A percentile compares a stretch with the other conserved stretches of the same genome.
phyloP scores from a whole-genome alignment of 2,113 vertebrate genomes.

The Odontophorus gujanensis region DNA sequence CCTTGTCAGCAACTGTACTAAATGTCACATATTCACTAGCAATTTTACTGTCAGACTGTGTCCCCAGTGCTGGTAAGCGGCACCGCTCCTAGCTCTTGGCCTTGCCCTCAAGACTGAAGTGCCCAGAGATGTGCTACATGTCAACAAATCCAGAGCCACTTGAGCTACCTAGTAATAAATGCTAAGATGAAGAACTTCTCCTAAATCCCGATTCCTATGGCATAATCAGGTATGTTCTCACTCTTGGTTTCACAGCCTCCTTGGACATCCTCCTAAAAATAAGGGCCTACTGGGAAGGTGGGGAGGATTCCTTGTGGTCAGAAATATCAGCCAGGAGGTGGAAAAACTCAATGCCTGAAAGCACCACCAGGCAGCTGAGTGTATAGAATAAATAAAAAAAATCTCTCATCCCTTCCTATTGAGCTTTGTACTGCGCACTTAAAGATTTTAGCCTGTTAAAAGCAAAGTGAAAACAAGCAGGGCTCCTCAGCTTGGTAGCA shows the following conservation, averaged over 20 bases:
- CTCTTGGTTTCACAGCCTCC: not conserved
- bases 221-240: not conserved
- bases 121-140: not conserved
- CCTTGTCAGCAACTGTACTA: not conserved
- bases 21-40: not conserved
- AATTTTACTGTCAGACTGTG: not conserved
- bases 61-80: not conserved
- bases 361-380: not conserved
- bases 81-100: fast-evolving
- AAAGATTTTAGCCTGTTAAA: not conserved
- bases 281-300: not conserved
- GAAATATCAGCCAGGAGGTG: not conserved
- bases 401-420: not conserved
- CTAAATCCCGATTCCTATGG: not conserved
- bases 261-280: not conserved
- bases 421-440: fast-evolving
- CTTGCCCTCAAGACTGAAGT: not conserved
- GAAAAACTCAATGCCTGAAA: not conserved
- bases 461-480: not conserved
- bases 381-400: not conserved
- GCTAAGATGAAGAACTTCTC: not conserved
- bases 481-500: not conserved
- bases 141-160: not conserved
- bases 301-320: not conserved
- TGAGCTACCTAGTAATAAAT: not conserved